Base-by-base conservation (phyloP, 2,113 vertebrate genomes). In the Reinhardtius hippoglossoides region DNA sequence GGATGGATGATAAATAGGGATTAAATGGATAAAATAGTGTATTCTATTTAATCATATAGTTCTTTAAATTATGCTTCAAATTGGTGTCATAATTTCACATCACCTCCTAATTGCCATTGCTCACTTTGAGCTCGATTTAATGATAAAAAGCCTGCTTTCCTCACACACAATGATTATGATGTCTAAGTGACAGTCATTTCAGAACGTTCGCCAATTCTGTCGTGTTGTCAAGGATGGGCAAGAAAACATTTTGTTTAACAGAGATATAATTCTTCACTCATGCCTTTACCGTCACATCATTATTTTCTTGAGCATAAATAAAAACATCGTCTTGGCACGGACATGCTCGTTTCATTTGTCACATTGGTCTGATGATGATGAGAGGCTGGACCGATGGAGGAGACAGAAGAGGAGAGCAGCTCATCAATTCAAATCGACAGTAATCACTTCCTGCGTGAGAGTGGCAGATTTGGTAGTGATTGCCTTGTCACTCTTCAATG, bases 381-480 rank as follows among this genome's bases (percentile, higher is more conserved):
- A 48, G 44, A 48, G 16, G 44, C 15, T 48, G 14, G 13, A 48
- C 15, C 2, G 44, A 48, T 6, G 16, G 7, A 48, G 44, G 18
- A 52, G 9, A 56, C n/a, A 26, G 56, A n/a, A 14, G 18, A 23
- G 40, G 62, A 46, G 40, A 56, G 10, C n/a, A 21, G 54, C 61
- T 76, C 9, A 26, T 63, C 52, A 15, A 31, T 21, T 69, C 21
- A 74, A 24, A 50, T 86, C 35, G 21, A 6, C 56, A 12, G 26
- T 62, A 58, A 74, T 81, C 80, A 74, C 16, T 18, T 50, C 46
- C 18, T 50, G 46, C 46, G 55, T 62, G 50, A 50, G 55, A 65
- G 67, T 54, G 35, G 52, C 42, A 35, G 60, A 71, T 18, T 58
- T n/a, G 44, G n/a, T 60, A 10, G 52, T 87, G 71, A 81, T 71